phyloP scores from a whole-genome alignment of 2,797 vertebrate genomes.

The Danio jaintianensis region DNA sequence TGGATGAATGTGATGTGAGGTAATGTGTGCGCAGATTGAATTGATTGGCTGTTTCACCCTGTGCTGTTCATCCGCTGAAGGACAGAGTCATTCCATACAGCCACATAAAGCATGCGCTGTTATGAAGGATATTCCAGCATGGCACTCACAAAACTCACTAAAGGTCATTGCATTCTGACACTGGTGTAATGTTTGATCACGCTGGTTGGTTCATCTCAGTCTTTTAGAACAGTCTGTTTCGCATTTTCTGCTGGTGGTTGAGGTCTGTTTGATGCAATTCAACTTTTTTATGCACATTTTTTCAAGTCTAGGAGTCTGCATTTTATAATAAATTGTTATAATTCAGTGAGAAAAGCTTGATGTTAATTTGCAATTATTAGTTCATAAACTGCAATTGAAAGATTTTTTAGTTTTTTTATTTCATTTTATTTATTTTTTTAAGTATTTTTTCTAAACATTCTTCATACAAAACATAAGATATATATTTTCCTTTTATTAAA shows the following conservation, averaged over 20 bases:
- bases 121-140: slow-evolving; percentile 14
- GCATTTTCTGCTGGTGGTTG: not conserved
- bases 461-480: no score
- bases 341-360: no score
- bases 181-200: slow-evolving; percentile 5
- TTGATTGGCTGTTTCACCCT: slow-evolving; percentile 33
- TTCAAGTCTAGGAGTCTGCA: no score
- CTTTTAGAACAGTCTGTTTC: not conserved
- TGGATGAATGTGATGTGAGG: slow-evolving; percentile 45
- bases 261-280: not conserved
- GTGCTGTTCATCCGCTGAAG: slow-evolving; percentile 24
- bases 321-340: no score
- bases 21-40: slow-evolving; percentile 41
- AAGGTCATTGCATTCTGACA: slow-evolving; percentile 33
- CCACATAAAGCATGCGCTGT: slow-evolving; percentile 27
- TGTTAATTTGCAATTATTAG: no score
- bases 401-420: no score
- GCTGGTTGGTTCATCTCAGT: not conserved
- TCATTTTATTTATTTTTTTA: no score
- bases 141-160: not conserved
- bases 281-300: no score
- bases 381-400: no score
- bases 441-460: no score
- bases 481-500: no score
- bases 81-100: slow-evolving; percentile 30